Conservation (phyloP, 2,113 vertebrate species). For the Tragelaphus buxtoni region DNA sequence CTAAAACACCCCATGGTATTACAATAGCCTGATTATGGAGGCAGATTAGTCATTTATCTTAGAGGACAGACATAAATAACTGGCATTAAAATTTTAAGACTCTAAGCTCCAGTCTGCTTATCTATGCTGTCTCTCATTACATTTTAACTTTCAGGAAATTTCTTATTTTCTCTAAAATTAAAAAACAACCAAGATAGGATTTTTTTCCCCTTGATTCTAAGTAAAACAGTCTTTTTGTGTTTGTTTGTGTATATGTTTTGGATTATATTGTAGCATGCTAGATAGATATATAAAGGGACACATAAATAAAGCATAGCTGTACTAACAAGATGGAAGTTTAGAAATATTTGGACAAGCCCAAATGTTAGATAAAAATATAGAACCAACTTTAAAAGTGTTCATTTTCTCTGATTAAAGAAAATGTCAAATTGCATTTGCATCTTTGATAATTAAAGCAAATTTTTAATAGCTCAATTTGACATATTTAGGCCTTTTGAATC, state of each 20-base stretch:
- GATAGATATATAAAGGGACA: accelerated
- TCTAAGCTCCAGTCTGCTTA: neutral
- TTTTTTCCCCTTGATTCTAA: constrained; percentile 15
- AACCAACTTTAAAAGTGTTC: neutral
- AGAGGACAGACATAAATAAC: neutral
- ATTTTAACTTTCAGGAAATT: constrained; percentile 8
- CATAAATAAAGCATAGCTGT: neutral
- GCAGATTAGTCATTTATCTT: neutral
- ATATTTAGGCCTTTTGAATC: neutral
- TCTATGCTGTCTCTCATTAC: neutral
- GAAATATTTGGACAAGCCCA: neutral
- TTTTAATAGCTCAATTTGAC: neutral
- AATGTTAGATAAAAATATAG: neutral
- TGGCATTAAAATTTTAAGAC: neutral
- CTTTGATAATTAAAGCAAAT: constrained; percentile 20
- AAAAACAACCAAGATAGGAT: neutral
- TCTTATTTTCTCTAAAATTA: neutral
- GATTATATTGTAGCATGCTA: neutral
- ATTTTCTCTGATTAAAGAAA: constrained; percentile 27
- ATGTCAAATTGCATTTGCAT: constrained; percentile 21
- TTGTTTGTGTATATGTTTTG: neutral
- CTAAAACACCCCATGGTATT: neutral
- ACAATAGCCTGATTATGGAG: neutral
- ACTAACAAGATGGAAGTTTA: neutral
- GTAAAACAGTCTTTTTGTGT: neutral